Evolutionary conservation across 2,888 invertebrate genomes (phyloP), one percentile per base, ranked within the genome.

Genomic region (Marronus borbonicus): DNA sequence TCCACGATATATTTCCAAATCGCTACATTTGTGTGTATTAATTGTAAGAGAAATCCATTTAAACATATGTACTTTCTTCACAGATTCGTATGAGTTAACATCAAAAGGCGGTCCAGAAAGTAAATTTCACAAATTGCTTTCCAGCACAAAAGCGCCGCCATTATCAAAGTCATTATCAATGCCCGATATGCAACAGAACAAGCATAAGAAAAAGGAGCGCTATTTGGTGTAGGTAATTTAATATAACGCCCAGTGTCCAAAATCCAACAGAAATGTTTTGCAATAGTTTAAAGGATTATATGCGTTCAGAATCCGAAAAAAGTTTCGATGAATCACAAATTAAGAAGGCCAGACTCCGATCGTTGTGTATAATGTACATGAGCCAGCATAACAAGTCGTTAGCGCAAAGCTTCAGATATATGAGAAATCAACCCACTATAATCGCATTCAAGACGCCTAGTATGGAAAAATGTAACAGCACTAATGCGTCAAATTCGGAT

Each of bases 361-460:
- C 92, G 7, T 88, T 93, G n/a, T 93, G 93, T 1, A 85, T 92
- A 81, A 93, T 93, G 0, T 94, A 94, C 87, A 88, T 93, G 65
- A 93, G 93, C 84, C 95, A 95, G 0, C 95, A 94, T 86, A 94
- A 95, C 86, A 93, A 93, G 83, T 94, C 94, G 0, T 88, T 96
- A 80, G 96, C 95, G 0, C 95, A 96, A 85, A 95, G 95, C 86
- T 96, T 96, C 88, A 91, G 96, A n/a, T 97, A 96, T 86, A 96
- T 97, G 96, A 89, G 97, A 64, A 94, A 93, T 82, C 97, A 97
- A 84, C 97, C 97, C 0, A 95, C 96, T 0, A 95, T 97, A 81
- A 95, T 97, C 69, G 95, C 96, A 0, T 95, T 96, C 86, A 95
- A 95, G 88, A 95, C 96, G 1, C 96, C 96, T 1, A 94, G 94